Evolutionary conservation across 2,113 vertebrate genomes (phyloP).

Genomic region (Xenopus laevis): DNA sequence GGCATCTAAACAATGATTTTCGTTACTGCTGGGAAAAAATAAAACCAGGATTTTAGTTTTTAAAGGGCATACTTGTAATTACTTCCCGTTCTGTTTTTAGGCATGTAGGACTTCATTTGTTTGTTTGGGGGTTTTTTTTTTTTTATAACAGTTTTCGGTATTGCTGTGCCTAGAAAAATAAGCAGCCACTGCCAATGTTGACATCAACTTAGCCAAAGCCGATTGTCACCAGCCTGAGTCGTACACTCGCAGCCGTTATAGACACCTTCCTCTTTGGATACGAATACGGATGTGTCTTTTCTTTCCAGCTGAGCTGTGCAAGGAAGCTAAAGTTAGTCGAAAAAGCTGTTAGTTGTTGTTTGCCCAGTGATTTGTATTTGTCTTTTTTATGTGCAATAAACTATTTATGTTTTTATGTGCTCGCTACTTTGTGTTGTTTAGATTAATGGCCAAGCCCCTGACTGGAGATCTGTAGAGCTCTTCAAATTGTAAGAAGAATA

Average conservation of each 20-base stretch:
- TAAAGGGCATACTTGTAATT: constrained; percentile 14
- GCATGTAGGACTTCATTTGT: constrained; percentile 6
- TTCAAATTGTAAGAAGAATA: too few species aligned
- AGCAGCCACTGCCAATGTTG: constrained; percentile 29
- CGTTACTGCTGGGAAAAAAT: constrained; percentile 27
- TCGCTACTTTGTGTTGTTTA: too few species aligned
- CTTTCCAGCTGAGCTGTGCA: not conserved
- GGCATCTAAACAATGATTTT: constrained; percentile 27
- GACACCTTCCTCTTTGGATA: constrained; percentile 21
- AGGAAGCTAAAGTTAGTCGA: constrained; percentile 21
- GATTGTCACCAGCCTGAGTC: constrained; percentile 9
- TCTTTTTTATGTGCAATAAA: constrained; percentile 72
- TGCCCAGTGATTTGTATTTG: not conserved
- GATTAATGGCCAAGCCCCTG: too few species aligned
- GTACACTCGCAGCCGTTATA: constrained; percentile 29
- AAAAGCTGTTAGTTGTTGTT: constrained; percentile 29
- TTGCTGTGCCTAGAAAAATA: constrained; percentile 24
- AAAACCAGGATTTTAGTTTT: constrained; percentile 15
- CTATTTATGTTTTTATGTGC: constrained; percentile 60
- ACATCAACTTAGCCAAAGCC: constrained; percentile 34
- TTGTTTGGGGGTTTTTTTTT: too few species aligned
- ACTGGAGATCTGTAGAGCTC: too few species aligned
- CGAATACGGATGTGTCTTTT: constrained; percentile 25
- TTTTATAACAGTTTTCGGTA: constrained; percentile 3
- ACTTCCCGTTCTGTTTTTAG: constrained; percentile 37